phyloP scores from a whole-genome alignment of 2,797 vertebrate species.

The Uromys caudimaculatus region DNA sequence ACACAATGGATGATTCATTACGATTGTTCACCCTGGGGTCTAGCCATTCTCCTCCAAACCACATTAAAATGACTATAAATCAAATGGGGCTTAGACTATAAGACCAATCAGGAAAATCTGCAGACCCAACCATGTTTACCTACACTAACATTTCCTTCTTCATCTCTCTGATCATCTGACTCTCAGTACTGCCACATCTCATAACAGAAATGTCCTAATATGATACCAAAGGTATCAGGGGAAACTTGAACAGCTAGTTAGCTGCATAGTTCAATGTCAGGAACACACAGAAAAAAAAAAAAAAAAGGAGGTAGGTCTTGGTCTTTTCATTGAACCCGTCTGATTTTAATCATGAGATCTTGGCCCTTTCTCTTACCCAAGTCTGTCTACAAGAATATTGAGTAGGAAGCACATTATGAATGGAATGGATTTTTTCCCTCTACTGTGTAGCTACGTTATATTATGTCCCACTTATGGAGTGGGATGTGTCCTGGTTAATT shows the following conservation, averaged over 20 bases:
- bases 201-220: slow-evolving; percentile 37
- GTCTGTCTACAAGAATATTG: slow-evolving; percentile 50
- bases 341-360: slow-evolving; percentile 82
- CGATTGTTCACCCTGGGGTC: not conserved
- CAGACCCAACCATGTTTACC: slow-evolving; percentile 47
- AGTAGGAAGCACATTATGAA: slow-evolving; percentile 63
- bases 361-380: slow-evolving; percentile 77
- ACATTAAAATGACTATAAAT: not conserved
- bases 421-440: slow-evolving; percentile 58
- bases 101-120: not conserved
- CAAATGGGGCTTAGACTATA: not conserved
- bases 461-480: not conserved
- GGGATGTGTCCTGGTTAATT: not conserved
- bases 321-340: slow-evolving; percentile 83
- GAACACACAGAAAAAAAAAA: slow-evolving; percentile 80
- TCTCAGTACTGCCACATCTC: not conserved
- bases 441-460: not conserved
- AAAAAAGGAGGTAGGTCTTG: slow-evolving; percentile 76
- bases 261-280: not conserved
- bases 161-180: slow-evolving; percentile 61
- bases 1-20: not conserved
- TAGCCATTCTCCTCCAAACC: not conserved
- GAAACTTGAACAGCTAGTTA: slow-evolving; percentile 55
- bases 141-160: slow-evolving; percentile 28
- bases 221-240: not conserved